Conservation (phyloP, 2,797 vertebrate species). For the Glyptemys insculpta region DNA sequence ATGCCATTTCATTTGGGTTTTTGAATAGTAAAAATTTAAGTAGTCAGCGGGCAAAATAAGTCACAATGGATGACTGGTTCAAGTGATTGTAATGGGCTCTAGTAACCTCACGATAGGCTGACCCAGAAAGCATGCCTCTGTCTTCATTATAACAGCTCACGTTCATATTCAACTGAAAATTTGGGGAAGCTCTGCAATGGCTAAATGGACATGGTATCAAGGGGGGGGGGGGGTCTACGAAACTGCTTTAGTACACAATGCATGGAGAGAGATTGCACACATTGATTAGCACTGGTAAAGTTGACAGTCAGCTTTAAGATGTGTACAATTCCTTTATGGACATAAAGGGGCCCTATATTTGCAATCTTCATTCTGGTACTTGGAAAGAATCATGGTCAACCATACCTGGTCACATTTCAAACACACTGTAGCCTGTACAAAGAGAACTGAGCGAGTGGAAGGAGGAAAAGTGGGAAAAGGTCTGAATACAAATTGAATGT, state of each 20-base stretch:
- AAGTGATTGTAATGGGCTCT: not conserved
- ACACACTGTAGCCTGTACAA: not conserved
- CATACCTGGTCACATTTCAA: not conserved
- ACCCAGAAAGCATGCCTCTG: not conserved
- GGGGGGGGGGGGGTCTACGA: not conserved
- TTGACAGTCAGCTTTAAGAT: not conserved
- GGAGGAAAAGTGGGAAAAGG: not conserved
- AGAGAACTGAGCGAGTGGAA: not conserved
- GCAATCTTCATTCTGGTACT: not conserved
- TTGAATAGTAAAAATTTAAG: not conserved
- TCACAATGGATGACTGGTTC: not conserved
- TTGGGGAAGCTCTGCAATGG: not conserved
- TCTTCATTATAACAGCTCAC: not conserved
- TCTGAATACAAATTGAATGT: not conserved
- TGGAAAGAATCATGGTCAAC: not conserved
- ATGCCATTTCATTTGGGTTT: not conserved
- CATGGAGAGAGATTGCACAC: not conserved
- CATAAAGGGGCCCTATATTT: not conserved
- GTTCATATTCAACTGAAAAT: not conserved
- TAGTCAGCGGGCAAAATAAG: not conserved
- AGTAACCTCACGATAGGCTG: not conserved
- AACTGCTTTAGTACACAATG: not conserved
- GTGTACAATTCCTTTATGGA: not conserved
- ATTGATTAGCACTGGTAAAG: rapidly evolving
- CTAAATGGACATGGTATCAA: not conserved